Base-by-base conservation (phyloP, 2,797 vertebrate species). In the Ambastaia sidthimunki region DNA sequence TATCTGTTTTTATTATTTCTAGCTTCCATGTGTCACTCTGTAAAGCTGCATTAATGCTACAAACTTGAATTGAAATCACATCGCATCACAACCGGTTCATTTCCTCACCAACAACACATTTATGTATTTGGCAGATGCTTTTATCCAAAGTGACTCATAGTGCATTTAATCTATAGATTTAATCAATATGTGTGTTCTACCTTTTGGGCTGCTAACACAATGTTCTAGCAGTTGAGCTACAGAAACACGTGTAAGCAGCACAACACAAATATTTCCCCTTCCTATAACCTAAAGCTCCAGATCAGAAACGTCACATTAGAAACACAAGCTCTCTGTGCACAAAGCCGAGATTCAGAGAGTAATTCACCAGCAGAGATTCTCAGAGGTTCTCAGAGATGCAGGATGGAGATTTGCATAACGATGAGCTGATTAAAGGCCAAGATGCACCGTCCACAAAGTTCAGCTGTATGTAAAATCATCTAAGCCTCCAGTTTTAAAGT, bases 371-470 rank as follows among this genome's bases (percentile, higher is more conserved):
- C 15, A 54, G 65, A 81, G 76, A 68, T 67, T 63, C 54, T 76
- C 54, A 74, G 44, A 31, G 34, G 34, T 55, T 66, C 81, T 76
- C 37, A 66, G 48, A 70, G 62, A 50, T n/a, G 47, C 74, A 44
- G 54, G 28, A 62, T 78, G 71, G 18, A 75, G 37, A 75, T 60
- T 52, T 67, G 73, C 71, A 69, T 74, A 77, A 73, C 68, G 44
- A 86, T 79, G 68, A 76, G 12, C 54, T 82, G 78, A 82, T 83
- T 77, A 67, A 80, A 80, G 75, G 31, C 18, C 37, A 52, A 50
- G 57, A 44, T 62, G 31, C 55, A 31, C 48, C 10, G 52, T 52
- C 9, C 18, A 65, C 54, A 65, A 55, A 34, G 16, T 65, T 71
- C 44, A 74, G 59, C 55, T 67, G 59, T 44, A 63, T 63, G 31